Conservation (phyloP, 2,797 vertebrate species). For the Tolypeutes matacus region DNA sequence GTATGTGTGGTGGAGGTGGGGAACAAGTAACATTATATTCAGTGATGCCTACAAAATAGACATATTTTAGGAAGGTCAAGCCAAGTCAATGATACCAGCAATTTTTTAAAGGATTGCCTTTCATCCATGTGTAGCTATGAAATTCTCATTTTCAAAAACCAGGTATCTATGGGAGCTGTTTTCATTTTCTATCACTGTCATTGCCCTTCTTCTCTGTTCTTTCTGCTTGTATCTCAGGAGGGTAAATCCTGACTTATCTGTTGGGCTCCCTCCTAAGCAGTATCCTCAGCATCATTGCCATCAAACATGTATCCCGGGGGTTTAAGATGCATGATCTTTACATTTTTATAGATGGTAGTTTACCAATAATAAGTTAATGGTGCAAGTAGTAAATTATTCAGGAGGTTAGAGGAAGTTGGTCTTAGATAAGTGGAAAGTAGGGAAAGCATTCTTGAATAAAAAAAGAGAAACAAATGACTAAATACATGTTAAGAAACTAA, state of each 20-base stretch:
- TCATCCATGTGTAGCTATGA: background rate
- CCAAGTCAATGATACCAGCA: background rate
- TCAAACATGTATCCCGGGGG: too few relatives aligned
- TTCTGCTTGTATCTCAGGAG: background rate
- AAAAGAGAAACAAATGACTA: background rate
- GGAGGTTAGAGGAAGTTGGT: background rate
- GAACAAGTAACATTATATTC: background rate
- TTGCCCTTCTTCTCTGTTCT: background rate
- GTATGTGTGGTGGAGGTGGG: too few relatives aligned
- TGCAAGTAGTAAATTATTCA: background rate
- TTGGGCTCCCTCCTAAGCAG: background rate
- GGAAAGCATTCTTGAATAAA: background rate
- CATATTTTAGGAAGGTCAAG: background rate
- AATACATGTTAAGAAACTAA: background rate
- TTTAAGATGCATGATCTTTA: background rate
- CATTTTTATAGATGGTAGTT: background rate
- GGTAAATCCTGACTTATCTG: background rate
- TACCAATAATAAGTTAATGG: background rate
- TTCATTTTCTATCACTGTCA: background rate
- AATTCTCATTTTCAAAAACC: background rate
- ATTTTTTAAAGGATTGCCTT: background rate
- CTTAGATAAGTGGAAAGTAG: background rate
- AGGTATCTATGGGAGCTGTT: background rate
- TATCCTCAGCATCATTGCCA: background rate
- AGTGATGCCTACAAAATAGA: background rate